Evolutionary conservation across 2,113 vertebrate genomes (phyloP), one percentile per base, ranked within the genome.

Genomic region (Labeo rohita): DNA sequence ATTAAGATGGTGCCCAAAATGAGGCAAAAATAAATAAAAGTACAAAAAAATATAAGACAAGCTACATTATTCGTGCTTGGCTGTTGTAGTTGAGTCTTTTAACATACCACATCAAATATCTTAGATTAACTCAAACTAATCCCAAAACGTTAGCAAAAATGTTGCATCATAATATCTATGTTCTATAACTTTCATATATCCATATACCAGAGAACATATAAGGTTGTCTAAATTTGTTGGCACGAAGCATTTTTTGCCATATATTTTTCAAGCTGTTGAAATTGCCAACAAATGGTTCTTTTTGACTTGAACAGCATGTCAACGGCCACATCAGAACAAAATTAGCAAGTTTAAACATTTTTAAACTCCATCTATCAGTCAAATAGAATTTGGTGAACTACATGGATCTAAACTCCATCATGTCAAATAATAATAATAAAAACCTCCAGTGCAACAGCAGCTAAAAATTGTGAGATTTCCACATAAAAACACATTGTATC

Each of bases 381-480:
- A 18, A 85, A 77, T 47, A 50, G 56, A 78, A 72, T 23, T 47
- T 85, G 75, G 59, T 52, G 76, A 59, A 59, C 52, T 80, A 70
- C 56, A 80, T 47, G 49, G 65, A n/a, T 66, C 34, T 79, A 65
- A 79, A 77, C 52, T 83, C 66, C 80, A 80, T 80, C 47, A 82
- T 47, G 50, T 45, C 54, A 23, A 56, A 16, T 23, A 39, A n/a
- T 72, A 10, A 72, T 11, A 50, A 50, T 52, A 52, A 50, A 70
- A 86, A 52, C 45, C 91, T 90, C 92, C 92, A 94, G 92, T 93
- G 93, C 93, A 95, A 94, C 90, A 91, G 93, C 90, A 91, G 90
- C 91, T 93, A 89, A 50, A 78, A 87, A 83, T 52, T 18, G 50
- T 84, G 68, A 93, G 89, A 91, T 91, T 90, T 90, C 90, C 89